These are phyloP conservation scores for Melipona bicolor DNA, from an alignment of 2,888 invertebrate genomes.

Conservation along the genomic window DNA sequence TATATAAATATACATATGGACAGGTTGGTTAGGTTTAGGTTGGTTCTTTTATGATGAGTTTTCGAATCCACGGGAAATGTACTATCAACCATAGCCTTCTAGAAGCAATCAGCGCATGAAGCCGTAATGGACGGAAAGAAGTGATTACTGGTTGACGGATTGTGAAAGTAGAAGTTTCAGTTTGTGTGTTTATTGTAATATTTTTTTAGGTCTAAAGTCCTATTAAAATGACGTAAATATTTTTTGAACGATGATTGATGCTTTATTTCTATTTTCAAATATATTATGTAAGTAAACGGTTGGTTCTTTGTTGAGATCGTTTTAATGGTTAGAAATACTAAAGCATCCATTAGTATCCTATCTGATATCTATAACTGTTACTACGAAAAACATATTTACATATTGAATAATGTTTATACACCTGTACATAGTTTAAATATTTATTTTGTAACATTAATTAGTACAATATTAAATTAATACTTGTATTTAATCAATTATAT, in stretches of 20 bases:
- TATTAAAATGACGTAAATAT: conserved; percentile 59
- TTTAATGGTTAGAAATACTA: conserved; percentile 77
- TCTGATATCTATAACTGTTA: conserved; percentile 64
- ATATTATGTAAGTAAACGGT: conserved; percentile 62
- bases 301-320: conserved; percentile 54
- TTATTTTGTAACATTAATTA: conserved; percentile 14
- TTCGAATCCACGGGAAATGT: conserved; percentile 39
- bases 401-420: not conserved
- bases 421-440: not conserved
- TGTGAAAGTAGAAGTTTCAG: conserved; percentile 57
- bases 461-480: conserved; percentile 10
- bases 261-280: conserved; percentile 47
- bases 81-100: conserved; percentile 54
- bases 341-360: conserved; percentile 76
- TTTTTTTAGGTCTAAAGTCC: conserved; percentile 16
- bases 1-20: not conserved
- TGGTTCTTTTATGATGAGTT: conserved; percentile 34
- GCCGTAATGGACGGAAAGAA: conserved; percentile 68
- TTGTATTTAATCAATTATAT: conserved; percentile 21
- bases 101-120: conserved; percentile 57
- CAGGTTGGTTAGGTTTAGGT: too few relatives aligned
- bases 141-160: conserved; percentile 54
- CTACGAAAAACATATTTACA: conserved; percentile 22
- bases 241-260: conserved; percentile 55
- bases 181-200: conserved; percentile 46